These are phyloP conservation scores for Illadopsis cleaveri DNA, from an alignment of 2,113 vertebrate genomes.

Conservation along the genomic window DNA sequence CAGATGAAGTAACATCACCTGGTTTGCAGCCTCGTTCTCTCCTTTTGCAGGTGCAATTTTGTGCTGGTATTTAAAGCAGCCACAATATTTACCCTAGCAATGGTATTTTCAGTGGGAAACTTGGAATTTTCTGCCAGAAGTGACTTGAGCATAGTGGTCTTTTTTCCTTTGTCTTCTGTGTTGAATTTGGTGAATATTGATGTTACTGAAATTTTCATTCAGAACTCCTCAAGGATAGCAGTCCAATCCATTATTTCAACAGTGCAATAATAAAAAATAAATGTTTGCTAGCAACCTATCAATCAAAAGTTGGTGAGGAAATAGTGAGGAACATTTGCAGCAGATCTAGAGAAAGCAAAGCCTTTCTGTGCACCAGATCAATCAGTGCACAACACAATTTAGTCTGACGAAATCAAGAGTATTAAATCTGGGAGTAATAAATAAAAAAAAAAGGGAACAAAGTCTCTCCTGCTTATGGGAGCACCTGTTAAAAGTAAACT, in stretches of 20 bases:
- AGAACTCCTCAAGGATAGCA: background rate
- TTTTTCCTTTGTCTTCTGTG: background rate
- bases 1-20: background rate
- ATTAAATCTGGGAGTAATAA: slow-evolving; percentile 46
- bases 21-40: background rate
- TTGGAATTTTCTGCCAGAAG: background rate
- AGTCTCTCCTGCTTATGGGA: background rate
- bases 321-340: background rate
- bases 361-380: background rate
- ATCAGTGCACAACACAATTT: background rate
- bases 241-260: background rate
- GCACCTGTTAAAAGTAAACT: slow-evolving; percentile 32
- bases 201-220: background rate
- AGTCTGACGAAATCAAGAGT: background rate
- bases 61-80: background rate
- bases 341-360: background rate
- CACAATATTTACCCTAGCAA: background rate
- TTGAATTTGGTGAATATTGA: background rate
- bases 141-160: background rate
- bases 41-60: background rate
- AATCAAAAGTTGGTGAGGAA: background rate
- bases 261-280: background rate
- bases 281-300: background rate
- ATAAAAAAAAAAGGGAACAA: slow-evolving; percentile 27
- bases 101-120: background rate